Evolutionary conservation across 1,140 invertebrate species (phyloP), one percentile per base, ranked within the genome.

Genomic region (Fopius arisanus): DNA sequence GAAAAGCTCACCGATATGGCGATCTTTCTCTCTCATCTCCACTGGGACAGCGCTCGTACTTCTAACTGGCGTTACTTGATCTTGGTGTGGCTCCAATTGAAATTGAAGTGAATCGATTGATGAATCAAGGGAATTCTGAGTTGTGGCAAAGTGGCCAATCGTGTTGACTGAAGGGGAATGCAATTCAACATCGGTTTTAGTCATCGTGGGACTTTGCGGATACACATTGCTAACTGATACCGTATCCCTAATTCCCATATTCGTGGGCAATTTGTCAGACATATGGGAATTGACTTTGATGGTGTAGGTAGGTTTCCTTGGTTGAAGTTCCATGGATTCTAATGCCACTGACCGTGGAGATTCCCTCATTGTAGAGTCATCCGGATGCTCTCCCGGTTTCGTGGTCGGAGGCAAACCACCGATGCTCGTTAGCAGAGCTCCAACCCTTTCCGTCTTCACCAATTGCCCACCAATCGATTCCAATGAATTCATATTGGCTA

Each of bases 11-110:
- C 41, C 28, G 1, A 28, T 23, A 33, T 63, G 43, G 19, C 29
- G 19, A 21, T 41, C 40, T 26, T 69, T 59, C 10, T 4, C 48
- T 37, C 33, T 59, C 6, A 14, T 29, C 31, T 23, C 37, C 2
- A 28, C 43, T 19, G 21, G 21, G 14, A 26, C 16, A 59, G 26
- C 21, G 9, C 33, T 16, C 41, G 41, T 67, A 59, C 12, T 66
- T 28, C 19, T 54, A 59, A 59, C 31, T 26, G 69, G 43, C 43
- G 48, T 54, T 65, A 59, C 72, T 72, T 54, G 37, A 54, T 74
- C 63, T 68, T 37, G 40, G 41, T 31, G 23, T 26, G 41, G 26
- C 67, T 31, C 16, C 16, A 66, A 67, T 73, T 73, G 71, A 73
- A 73, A 73, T 73, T 33, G 12, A 26, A 29, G 37, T 29, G 23